phyloP scores from a whole-genome alignment of 2,113 vertebrate species.

The Barbus barbus region DNA sequence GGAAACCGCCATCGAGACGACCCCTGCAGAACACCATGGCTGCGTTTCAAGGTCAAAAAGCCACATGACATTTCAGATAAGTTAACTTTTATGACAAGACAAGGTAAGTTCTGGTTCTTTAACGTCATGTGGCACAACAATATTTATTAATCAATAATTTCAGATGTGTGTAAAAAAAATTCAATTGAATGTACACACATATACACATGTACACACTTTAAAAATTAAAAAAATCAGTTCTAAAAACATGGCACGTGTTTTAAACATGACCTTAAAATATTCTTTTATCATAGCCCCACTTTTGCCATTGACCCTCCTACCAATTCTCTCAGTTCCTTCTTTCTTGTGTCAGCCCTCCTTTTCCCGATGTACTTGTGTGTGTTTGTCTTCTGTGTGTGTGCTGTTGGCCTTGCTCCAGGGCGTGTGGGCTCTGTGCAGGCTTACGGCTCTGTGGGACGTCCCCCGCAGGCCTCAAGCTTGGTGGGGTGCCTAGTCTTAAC shows the following conservation, averaged over 20 bases:
- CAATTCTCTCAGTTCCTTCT: not conserved
- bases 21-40: not conserved
- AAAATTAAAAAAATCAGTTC: no score
- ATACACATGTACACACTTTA: no score
- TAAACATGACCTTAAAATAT: not conserved
- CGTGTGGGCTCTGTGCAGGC: slow-evolving; percentile 50
- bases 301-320: not conserved
- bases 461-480: slow-evolving; percentile 70
- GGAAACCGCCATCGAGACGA: not conserved
- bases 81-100: no score
- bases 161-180: no score
- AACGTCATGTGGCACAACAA: no score
- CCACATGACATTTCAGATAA: not conserved
- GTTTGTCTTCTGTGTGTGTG: not conserved
- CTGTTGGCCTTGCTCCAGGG: slow-evolving; percentile 50
- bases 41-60: not conserved
- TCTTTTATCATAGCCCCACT: not conserved
- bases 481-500: slow-evolving; percentile 74
- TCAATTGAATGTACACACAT: no score
- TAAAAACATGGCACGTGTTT: no score
- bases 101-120: no score
- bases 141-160: no score
- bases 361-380: slow-evolving; percentile 7
- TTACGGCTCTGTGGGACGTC: slow-evolving; percentile 73
- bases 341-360: not conserved